Conservation (phyloP, 2,888 invertebrate genomes). For the Craniophora ligustri region DNA sequence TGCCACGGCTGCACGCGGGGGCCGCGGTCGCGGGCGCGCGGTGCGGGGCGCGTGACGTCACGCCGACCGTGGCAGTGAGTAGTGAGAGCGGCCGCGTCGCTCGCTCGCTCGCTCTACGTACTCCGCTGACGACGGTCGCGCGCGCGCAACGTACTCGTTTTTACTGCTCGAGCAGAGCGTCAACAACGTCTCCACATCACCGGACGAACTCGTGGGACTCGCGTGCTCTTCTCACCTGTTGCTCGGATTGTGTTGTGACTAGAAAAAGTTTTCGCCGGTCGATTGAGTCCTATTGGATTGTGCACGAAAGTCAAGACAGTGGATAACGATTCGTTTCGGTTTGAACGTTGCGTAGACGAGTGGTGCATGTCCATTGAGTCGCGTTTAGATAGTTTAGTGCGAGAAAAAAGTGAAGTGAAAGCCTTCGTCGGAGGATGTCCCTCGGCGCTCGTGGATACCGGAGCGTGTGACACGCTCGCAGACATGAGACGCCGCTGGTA, state of each 20-base stretch:
- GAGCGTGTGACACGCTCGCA: constrained; percentile 84
- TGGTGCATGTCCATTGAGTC: constrained; percentile 79
- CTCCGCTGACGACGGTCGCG: constrained; percentile 86
- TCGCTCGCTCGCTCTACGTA: constrained; percentile 83
- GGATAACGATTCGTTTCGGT: constrained; percentile 77
- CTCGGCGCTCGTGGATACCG: constrained; percentile 74
- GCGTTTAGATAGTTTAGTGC: constrained; percentile 84
- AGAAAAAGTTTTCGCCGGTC: constrained; percentile 62
- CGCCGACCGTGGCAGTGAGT: constrained; percentile 88
- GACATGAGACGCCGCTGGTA: constrained; percentile 94
- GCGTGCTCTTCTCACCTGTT: constrained; percentile 77
- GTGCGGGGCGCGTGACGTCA: constrained; percentile 81
- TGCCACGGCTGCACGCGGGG: constrained; percentile 80
- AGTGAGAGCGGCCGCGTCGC: constrained; percentile 84
- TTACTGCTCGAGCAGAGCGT: constrained; percentile 70
- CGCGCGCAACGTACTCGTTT: constrained; percentile 80
- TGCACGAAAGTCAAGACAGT: constrained; percentile 70
- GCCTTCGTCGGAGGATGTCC: constrained; percentile 83
- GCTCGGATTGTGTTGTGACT: constrained; percentile 79
- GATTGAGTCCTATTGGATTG: constrained; percentile 66
- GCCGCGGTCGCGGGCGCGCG: constrained; percentile 56
- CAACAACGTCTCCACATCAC: constrained; percentile 70
- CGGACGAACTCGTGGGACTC: constrained; percentile 72
- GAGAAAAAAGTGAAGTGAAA: constrained; percentile 86
- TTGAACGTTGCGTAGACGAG: constrained; percentile 73